Conservation (phyloP, 2,113 vertebrate genomes). For the Gallinago paraguaiae region DNA sequence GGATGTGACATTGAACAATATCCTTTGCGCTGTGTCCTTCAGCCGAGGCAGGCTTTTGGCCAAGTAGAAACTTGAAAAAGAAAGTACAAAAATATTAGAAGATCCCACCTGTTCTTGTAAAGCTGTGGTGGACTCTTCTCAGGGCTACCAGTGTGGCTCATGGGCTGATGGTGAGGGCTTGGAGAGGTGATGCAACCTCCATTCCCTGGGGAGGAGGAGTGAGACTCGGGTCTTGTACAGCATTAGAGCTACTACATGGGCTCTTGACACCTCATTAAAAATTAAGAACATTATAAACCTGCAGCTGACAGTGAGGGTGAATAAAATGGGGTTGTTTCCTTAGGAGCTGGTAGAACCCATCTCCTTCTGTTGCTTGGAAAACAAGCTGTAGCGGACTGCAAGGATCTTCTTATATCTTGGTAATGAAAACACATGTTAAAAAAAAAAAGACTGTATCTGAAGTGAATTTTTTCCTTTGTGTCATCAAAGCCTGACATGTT, state of each 20-base stretch:
- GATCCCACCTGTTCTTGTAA: rapidly evolving
- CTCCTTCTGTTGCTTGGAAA: neutral
- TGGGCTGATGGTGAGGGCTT: no score
- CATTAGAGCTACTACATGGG: neutral
- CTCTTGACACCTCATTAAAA: neutral
- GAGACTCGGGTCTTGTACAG: neutral
- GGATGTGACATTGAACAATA: neutral
- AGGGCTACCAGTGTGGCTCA: neutral
- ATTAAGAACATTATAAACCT: neutral
- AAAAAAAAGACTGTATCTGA: neutral
- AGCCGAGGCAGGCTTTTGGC: neutral
- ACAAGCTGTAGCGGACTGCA: neutral
- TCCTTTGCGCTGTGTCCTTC: neutral
- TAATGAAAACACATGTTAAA: neutral
- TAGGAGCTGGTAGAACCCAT: neutral
- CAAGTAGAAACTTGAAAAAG: neutral
- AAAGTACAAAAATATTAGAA: neutral
- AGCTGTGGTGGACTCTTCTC: neutral
- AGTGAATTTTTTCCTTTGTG: neutral
- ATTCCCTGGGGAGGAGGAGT: neutral
- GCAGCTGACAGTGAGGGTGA: neutral
- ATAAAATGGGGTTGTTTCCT: neutral
- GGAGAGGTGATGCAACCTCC: neutral
- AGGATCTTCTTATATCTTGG: neutral
- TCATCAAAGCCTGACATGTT: neutral